Conservation (phyloP, 2,113 vertebrate genomes). For the Copsychus sechellarum region DNA sequence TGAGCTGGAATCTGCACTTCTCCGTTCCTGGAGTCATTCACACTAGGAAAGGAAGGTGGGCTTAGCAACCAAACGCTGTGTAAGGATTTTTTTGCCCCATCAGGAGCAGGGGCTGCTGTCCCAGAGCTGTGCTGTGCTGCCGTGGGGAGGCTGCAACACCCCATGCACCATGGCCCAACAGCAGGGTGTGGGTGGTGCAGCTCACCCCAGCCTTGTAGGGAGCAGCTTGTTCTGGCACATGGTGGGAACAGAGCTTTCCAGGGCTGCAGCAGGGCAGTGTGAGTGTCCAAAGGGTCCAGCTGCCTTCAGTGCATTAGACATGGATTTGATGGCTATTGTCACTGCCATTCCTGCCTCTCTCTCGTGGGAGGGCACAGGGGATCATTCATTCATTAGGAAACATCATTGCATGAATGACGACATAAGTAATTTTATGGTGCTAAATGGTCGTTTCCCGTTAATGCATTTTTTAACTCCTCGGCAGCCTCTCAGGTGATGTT, state of each 20-base stretch:
- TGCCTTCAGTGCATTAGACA: accelerated
- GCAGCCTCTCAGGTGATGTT: neutral
- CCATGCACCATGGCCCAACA: accelerated
- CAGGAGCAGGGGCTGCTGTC: accelerated
- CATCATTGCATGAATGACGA: accelerated
- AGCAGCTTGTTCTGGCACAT: neutral
- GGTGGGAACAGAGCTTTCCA: neutral
- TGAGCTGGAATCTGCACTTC: too few relatives aligned
- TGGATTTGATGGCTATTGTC: neutral
- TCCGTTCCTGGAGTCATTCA: neutral
- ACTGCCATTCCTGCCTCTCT: neutral
- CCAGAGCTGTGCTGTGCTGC: neutral
- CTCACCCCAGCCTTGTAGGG: accelerated
- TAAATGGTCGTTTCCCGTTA: neutral
- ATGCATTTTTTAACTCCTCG: neutral
- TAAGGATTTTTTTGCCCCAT: neutral
- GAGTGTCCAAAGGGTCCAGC: neutral
- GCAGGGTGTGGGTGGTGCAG: accelerated
- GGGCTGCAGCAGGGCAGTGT: accelerated
- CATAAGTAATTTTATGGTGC: neutral
- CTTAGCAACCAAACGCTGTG: neutral
- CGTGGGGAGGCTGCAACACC: accelerated
- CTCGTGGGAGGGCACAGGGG: neutral
- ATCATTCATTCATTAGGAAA: neutral
- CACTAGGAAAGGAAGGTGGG: accelerated